phyloP scores from a whole-genome alignment of 2,888 invertebrate genomes.

The Drosophila monieri region DNA sequence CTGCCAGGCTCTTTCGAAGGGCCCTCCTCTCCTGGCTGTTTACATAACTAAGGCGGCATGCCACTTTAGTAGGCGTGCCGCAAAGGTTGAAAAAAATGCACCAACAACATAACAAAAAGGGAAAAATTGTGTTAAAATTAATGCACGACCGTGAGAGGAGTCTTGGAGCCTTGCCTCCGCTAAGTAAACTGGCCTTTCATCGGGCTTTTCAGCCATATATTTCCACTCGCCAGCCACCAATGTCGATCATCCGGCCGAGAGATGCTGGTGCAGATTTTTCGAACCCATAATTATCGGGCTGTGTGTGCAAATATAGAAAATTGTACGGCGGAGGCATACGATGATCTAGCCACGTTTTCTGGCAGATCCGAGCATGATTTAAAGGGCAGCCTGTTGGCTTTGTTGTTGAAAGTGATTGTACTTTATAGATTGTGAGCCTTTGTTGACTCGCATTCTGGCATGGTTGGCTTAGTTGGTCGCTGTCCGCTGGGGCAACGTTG shows the following conservation, averaged over 20 bases:
- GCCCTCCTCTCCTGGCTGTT: conserved; percentile 56
- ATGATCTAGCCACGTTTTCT: conserved; percentile 57
- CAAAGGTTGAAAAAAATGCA: conserved; percentile 26
- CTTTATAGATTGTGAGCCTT: conserved; percentile 60
- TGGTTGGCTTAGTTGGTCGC: conserved; percentile 13
- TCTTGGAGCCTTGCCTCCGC: conserved; percentile 23
- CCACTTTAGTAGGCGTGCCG: conserved; percentile 67
- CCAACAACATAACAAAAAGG: conserved; percentile 16
- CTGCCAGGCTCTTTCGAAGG: conserved; percentile 5
- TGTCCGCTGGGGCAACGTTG: conserved; percentile 12
- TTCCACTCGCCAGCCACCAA: conserved; percentile 47
- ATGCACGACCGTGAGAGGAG: conserved; percentile 61
- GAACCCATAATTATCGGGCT: conserved; percentile 64
- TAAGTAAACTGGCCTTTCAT: conserved; percentile 66
- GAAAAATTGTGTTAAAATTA: conserved; percentile 65
- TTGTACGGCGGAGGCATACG: conserved; percentile 15
- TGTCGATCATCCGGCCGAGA: conserved; percentile 57
- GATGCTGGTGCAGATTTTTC: conserved; percentile 63
- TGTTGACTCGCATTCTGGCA: conserved; percentile 37
- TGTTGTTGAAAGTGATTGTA: conserved; percentile 68
- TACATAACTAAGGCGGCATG: conserved; percentile 68
- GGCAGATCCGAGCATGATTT: conserved; percentile 61
- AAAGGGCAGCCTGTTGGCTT: conserved; percentile 62
- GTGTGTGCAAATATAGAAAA: conserved; percentile 44
- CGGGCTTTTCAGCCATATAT: conserved; percentile 50